Evolutionary conservation across 2,113 vertebrate species (phyloP), one percentile per base, ranked within the genome.

Genomic region (Lepisosteus oculatus): DNA sequence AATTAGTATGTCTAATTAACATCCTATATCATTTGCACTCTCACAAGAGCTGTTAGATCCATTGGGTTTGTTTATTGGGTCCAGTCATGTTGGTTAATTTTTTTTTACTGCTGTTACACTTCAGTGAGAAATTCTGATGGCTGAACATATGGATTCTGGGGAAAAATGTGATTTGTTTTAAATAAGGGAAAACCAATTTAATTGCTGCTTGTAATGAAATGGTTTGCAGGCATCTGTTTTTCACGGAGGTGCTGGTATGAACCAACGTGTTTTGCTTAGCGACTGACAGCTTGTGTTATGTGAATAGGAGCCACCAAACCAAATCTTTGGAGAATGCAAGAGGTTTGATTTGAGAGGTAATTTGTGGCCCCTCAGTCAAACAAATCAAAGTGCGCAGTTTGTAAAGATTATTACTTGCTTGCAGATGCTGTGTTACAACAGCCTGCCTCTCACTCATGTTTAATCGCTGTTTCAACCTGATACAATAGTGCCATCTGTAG

Each of bases 401-500:
- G 55, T 71, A 71, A 77, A 80, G 70, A 76, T 82, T 68, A 79
- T 84, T 85, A 79, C 80, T 70, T 79, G 78, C 72, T 76, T 83
- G 54, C 81, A 77, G 82, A 81, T 67, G 59, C 54, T 74, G 61
- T 77, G 74, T 79, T 56, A 79, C 67, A 72, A 61, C 82, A 72
- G 57, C 76, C 74, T 47, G 74, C 12, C 61, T 62, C 41, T 59
- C 59, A 65, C 67, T 42, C 45, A 79, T 85, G 84, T 13, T 59
- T 68, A 43, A 45, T 51, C 9, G 5, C 5, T 0, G 71, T 74
- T 73, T 61, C 65, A 82, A 62, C 55, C 81, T 89, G 77, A 88
- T 71, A 72, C 88, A 89, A 90, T 79, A 89, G 75, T 80, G 84
- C 90, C 91, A 88, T 88, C 90, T 93, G 84, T 91, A 88, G 91